Conservation (phyloP, 2,797 vertebrate species). For the Etheostoma perlongum region DNA sequence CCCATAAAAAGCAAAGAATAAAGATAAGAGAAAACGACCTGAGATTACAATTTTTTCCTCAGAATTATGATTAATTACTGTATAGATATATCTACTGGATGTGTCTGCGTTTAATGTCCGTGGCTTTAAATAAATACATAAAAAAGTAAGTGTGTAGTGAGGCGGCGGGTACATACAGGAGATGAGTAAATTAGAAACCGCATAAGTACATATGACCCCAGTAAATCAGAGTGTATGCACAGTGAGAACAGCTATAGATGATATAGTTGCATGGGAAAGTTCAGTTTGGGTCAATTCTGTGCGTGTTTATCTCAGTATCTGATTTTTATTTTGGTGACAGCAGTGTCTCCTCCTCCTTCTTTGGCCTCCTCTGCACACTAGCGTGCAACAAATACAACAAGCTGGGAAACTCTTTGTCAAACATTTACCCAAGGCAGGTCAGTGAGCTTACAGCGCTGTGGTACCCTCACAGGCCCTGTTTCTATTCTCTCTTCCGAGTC, state of each 20-base stretch:
- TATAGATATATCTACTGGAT: not conserved
- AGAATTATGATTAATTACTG: not conserved
- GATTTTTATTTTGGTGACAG: conserved; percentile 19
- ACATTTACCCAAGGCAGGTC: conserved; percentile 67
- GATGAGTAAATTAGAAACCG: conserved; percentile 31
- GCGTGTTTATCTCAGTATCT: conserved; percentile 23
- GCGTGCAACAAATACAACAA: conserved; percentile 56
- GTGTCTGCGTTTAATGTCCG: not conserved
- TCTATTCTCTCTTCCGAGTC: not conserved
- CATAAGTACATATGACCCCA: not conserved
- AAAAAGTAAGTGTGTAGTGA: conserved; percentile 20
- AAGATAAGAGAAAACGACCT: not conserved
- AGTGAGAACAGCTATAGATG: conserved; percentile 1
- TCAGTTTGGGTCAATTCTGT: conserved; percentile 46
- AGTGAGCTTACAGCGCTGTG: conserved; percentile 30
- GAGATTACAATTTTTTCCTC: not conserved
- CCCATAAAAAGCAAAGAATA: not conserved
- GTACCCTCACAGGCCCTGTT: conserved; percentile 8
- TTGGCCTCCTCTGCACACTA: conserved; percentile 49
- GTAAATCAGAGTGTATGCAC: not conserved
- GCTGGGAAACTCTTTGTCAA: conserved; percentile 61
- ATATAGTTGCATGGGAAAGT: conserved; percentile 20
- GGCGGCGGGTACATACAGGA: conserved; percentile 10
- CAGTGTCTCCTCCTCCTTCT: conserved; percentile 24
- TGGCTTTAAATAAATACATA: conserved; percentile 31